Conservation (phyloP, 2,797 vertebrate genomes). For the Spinus pinus region DNA sequence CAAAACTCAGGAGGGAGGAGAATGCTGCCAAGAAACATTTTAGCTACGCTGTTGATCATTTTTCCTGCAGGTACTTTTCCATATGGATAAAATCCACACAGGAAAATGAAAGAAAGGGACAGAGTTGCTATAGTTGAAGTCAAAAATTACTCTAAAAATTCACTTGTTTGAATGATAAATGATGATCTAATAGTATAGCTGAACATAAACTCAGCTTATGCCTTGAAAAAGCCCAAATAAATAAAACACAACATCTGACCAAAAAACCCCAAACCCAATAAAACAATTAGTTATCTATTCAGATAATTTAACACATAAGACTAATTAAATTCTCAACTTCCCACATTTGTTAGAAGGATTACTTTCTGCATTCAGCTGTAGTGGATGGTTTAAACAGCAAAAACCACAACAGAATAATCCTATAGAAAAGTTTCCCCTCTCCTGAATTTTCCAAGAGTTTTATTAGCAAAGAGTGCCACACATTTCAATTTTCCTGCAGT, state of each 20-base stretch:
- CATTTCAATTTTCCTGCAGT: background rate
- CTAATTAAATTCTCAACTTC: background rate
- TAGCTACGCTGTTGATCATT: background rate
- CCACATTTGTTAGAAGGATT: background rate
- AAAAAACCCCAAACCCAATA: fast-evolving
- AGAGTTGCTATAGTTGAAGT: background rate
- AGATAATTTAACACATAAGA: background rate
- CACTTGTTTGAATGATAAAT: background rate
- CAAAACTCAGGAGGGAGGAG: background rate
- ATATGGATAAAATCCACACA: background rate
- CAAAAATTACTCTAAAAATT: background rate
- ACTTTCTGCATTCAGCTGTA: background rate
- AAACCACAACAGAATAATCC: background rate
- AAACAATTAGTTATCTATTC: background rate
- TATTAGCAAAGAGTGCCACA: background rate
- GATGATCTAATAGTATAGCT: background rate
- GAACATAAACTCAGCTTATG: background rate
- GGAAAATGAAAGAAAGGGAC: background rate
- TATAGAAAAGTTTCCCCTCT: background rate
- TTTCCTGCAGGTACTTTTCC: background rate
- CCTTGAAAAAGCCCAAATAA: background rate
- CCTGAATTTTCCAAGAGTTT: background rate
- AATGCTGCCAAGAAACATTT: constrained; percentile 13
- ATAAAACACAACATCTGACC: background rate
- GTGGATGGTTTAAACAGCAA: background rate